Evolutionary conservation across 2,113 vertebrate species (phyloP).

Genomic region (Lasiurus cinereus): DNA sequence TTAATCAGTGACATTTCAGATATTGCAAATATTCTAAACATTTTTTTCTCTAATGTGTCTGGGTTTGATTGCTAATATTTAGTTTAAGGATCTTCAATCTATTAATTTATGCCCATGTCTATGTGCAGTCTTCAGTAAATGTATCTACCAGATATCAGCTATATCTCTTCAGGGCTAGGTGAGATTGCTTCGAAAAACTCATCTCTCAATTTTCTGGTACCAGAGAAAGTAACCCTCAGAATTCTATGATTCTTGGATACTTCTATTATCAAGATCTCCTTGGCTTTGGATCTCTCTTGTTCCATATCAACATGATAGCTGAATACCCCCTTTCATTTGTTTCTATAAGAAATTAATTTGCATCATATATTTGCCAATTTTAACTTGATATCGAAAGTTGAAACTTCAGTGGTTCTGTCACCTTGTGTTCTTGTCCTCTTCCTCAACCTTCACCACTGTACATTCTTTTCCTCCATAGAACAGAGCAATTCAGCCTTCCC

Average conservation of each 20-base stretch:
- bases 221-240: background rate
- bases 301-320: background rate
- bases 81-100: constrained; percentile 18
- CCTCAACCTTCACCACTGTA: background rate
- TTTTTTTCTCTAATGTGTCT: background rate
- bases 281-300: background rate
- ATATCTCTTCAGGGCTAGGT: background rate
- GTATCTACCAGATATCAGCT: constrained; percentile 29
- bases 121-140: background rate
- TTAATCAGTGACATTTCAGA: constrained; percentile 1
- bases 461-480: background rate
- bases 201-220: constrained; percentile 11
- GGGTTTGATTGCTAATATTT: constrained; percentile 17
- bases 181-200: constrained; percentile 29
- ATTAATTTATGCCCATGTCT: background rate
- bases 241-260: background rate
- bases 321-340: background rate
- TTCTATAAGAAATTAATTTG: background rate
- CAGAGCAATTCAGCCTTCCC: background rate
- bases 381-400: background rate
- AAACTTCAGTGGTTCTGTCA: background rate
- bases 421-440: background rate
- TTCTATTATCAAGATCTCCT: background rate
- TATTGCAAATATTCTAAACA: background rate
- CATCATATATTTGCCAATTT: background rate